Evolutionary conservation across 2,113 vertebrate genomes (phyloP).

Genomic region (Tachycineta bicolor): DNA sequence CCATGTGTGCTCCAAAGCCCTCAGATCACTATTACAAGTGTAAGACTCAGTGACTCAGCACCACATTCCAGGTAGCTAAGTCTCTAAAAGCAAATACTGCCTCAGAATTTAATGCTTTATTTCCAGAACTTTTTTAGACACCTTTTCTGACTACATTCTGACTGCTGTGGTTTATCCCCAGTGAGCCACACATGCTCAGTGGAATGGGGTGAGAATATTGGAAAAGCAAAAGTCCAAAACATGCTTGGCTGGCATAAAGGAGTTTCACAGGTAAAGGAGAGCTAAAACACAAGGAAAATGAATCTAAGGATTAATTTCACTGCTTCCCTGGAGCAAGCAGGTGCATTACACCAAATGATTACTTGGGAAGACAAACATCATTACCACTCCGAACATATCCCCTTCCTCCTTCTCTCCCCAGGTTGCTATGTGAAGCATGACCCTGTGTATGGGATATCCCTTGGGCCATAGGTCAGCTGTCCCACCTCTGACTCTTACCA

Average conservation of each 20-base stretch:
- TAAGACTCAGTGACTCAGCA: neutral
- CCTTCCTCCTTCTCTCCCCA: neutral
- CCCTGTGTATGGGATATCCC: accelerated
- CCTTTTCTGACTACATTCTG: neutral
- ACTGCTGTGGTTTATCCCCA: neutral
- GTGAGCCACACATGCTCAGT: accelerated
- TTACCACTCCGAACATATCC: accelerated
- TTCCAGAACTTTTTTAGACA: neutral
- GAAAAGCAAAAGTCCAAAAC: neutral
- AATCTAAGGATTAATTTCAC: neutral
- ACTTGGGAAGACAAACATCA: neutral
- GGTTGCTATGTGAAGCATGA: accelerated
- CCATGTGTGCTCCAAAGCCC: neutral
- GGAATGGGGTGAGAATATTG: neutral
- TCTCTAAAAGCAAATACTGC: neutral
- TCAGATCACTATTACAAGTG: neutral
- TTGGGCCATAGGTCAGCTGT: neutral
- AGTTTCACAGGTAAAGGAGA: neutral
- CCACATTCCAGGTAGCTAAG: neutral
- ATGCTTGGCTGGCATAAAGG: neutral
- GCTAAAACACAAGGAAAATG: neutral
- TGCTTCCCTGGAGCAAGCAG: neutral
- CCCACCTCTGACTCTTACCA: neutral
- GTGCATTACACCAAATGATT: accelerated
- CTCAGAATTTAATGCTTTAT: neutral